Evolutionary conservation across 2,888 invertebrate species (phyloP).

Genomic region (Aethes cnicana): DNA sequence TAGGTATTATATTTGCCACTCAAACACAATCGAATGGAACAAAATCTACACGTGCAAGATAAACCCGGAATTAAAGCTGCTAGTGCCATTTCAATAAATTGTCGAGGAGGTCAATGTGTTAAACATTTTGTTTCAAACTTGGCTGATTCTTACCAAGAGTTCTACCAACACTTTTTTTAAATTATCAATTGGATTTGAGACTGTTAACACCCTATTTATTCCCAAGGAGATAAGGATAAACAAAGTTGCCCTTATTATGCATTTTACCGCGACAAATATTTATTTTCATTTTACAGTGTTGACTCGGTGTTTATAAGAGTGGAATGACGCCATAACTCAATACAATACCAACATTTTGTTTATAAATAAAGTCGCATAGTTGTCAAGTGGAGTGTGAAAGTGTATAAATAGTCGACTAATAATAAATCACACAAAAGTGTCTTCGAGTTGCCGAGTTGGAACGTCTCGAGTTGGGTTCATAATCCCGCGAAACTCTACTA

Average conservation of each 20-base stretch:
- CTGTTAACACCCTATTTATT: background rate
- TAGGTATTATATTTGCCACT: constrained; percentile 43
- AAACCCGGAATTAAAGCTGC: constrained; percentile 37
- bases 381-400: constrained; percentile 28
- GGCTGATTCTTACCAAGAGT: too few relatives aligned
- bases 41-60: constrained; percentile 33
- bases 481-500: background rate
- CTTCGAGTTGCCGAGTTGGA: constrained; percentile 15
- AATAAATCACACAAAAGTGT: constrained; percentile 45
- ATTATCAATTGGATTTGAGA: too few relatives aligned
- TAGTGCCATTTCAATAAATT: constrained; percentile 33
- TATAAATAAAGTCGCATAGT: constrained; percentile 30
- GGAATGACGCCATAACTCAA: constrained; percentile 14
- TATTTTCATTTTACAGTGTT: background rate
- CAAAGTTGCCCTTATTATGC: background rate
- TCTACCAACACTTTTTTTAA: too few relatives aligned
- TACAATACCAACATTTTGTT: constrained; percentile 27
- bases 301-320: constrained; percentile 8
- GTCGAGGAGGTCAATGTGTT: too few relatives aligned
- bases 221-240: background rate
- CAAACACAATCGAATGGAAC: constrained; percentile 36
- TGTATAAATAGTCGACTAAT: constrained; percentile 40
- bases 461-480: constrained; percentile 9
- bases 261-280: background rate
- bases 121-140: constrained; percentile 13